Evolutionary conservation across 2,888 invertebrate genomes (phyloP), one percentile per base, ranked within the genome.

Genomic region (Scaptodrosophila latifasciaeformis): DNA sequence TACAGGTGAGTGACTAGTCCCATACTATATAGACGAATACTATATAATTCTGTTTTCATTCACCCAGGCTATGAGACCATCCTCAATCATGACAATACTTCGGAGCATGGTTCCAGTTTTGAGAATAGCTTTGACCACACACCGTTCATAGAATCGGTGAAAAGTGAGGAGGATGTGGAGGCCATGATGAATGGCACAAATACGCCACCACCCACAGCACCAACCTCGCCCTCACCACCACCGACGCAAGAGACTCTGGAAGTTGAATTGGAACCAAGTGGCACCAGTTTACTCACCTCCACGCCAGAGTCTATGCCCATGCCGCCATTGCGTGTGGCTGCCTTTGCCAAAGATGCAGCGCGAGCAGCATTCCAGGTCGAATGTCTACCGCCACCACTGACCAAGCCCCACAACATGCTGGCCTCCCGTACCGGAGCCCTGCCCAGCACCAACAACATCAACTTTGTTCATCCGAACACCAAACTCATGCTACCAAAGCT

Each of bases 251-350:
- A 27, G 27, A 10, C 29, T 13, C n/a, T 24, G 18, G 15, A n/a
- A n/a, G n/a, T n/a, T n/a, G n/a, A n/a, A n/a, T n/a, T n/a, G n/a
- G n/a, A n/a, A 21, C 18, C 39, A 56, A 4, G 50, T 44, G 30
- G 35, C 4, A 15, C 34, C 5, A 4, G n/a, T n/a, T n/a, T 42
- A 2, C 54, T 49, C 12, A 13, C 49, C n/a, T 34, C 34, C 6
- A 50, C 54, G 10, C 4, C 46, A 13, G 35, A 44, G 10, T 37
- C 67, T 3, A 6, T 49, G 13, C 4, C 49, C 0, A 12, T 57
- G 31, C 54, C 65, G 2, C 78, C 82, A 1, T 49, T 83, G 19
- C 71, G 83, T 10, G 82, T 83, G n/a, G 83, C 85, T 6, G 69
- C 81, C 4, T 83, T 84, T 54, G 85, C 85, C 2, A 82, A 66